These are phyloP conservation scores for Sebastes fasciatus DNA, from an alignment of 2,113 vertebrate genomes.

Conservation along the genomic window DNA sequence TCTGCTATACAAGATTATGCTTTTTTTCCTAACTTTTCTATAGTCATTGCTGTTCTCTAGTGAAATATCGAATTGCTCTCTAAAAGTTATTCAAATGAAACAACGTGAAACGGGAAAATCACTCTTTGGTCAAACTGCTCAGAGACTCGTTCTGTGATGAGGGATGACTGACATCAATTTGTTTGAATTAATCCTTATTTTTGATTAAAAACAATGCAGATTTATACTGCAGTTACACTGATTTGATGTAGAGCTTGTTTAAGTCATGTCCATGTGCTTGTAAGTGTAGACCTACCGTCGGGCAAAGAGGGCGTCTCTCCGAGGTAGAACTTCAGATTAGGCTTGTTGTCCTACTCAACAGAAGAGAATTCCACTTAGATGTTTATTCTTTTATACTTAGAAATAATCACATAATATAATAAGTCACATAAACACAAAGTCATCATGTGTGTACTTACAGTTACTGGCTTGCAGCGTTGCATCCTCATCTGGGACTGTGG, in stretches of 20 bases:
- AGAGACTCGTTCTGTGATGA: not conserved
- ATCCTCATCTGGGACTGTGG: fast-evolving
- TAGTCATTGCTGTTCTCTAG: not conserved
- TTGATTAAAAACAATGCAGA: not conserved
- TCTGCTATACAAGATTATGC: not conserved
- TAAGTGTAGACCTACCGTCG: slow-evolving; percentile 74
- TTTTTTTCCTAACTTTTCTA: not conserved
- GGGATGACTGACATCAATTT: not conserved
- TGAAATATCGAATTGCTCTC: not conserved
- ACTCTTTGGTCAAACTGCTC: too few species aligned
- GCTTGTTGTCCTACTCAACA: slow-evolving; percentile 61
- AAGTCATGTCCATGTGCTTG: not conserved
- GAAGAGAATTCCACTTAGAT: not conserved
- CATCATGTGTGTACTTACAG: slow-evolving; percentile 32
- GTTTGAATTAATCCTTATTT: not conserved
- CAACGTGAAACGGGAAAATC: not conserved
- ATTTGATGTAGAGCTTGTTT: not conserved
- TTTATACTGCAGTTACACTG: not conserved
- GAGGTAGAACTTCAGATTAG: slow-evolving; percentile 90
- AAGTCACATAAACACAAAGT: not conserved
- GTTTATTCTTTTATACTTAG: not conserved
- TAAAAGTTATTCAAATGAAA: not conserved
- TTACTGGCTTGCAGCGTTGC: fast-evolving
- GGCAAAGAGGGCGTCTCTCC: slow-evolving; percentile 82
- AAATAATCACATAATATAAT: not conserved